Evolutionary conservation across 2,888 invertebrate species (phyloP), one percentile per base, ranked within the genome.

Genomic region (Aspidiotus rigidus): DNA sequence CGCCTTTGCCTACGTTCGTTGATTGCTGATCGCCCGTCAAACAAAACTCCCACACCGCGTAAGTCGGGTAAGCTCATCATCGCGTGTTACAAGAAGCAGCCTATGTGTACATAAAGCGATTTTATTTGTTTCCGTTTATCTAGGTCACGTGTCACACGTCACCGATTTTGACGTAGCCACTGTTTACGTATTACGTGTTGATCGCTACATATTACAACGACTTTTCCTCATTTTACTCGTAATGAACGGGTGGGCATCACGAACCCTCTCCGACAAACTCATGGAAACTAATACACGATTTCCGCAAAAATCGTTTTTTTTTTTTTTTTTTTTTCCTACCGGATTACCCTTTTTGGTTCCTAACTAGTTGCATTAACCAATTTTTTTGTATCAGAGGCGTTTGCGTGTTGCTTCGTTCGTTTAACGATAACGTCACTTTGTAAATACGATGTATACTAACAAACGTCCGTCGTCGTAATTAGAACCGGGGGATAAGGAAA

Each of bases 91-190:
- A 54, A 64, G 54, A 64, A 28, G 54, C 54, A 54, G 53, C 28
- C 28, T 28, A 28, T 28, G 28, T 28, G 5, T 28, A 28, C 28
- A 28, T 28, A 28, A 28, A 28, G 28, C 28, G 28, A 28, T 28
- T 28, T 39, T 64, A 15, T 64, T 64, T 64, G 64, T 64, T 64
- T 64, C 64, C 49, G 54, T 64, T 64, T 64, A 64, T 64, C 28
- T 64, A 54, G 64, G 64, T 64, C 64, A 64, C 64, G 64, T 64
- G 64, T 64, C 64, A 64, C 15, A 64, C 64, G 64, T 64, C 64
- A 64, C 64, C 54, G 17, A 10, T n/a, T 17, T 62, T 64, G 64
- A 64, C 64, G 64, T 64, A 64, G 54, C 53, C 54, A 54, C 49
- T 64, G 64, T 64, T 64, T 64, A 40, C 40, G 64, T 64, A 64